Conservation (phyloP, 1,140 invertebrate species). For the Agrypnia vestita region DNA sequence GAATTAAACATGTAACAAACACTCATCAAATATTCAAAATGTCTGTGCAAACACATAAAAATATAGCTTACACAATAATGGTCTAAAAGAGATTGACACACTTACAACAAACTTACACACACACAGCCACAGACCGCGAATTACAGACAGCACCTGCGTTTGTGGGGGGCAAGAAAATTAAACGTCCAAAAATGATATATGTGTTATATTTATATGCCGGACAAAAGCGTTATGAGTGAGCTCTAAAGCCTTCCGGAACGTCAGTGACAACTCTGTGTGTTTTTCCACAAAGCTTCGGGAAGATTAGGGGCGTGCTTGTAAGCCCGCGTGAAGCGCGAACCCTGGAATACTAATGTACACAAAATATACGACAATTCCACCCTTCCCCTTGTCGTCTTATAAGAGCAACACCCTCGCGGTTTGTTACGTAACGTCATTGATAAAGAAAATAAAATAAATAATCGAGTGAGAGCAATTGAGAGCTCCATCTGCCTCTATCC, state of each 20-base stretch:
- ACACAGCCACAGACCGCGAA: not conserved
- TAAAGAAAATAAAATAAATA: no score
- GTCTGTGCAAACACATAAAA: no score
- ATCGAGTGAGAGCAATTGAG: no score
- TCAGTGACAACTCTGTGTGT: slow-evolving; percentile 5
- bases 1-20: no score
- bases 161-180: slow-evolving; percentile 10
- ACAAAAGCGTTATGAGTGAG: not conserved
- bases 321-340: not conserved
- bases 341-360: no score
- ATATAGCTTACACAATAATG: not conserved
- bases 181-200: slow-evolving; percentile 29
- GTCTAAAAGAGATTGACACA: not conserved
- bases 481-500: no score
- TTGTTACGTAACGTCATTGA: no score
- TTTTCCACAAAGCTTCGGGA: not conserved
- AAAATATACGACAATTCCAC: no score
- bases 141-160: not conserved
- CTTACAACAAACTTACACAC: not conserved
- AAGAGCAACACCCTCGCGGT: no score
- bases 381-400: no score
- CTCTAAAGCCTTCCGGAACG: slow-evolving; percentile 7
- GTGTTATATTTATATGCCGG: not conserved
- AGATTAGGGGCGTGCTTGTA: not conserved
- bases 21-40: no score